phyloP scores from a whole-genome alignment of 2,888 invertebrate genomes.

The Rambutsinella grinnellia region DNA sequence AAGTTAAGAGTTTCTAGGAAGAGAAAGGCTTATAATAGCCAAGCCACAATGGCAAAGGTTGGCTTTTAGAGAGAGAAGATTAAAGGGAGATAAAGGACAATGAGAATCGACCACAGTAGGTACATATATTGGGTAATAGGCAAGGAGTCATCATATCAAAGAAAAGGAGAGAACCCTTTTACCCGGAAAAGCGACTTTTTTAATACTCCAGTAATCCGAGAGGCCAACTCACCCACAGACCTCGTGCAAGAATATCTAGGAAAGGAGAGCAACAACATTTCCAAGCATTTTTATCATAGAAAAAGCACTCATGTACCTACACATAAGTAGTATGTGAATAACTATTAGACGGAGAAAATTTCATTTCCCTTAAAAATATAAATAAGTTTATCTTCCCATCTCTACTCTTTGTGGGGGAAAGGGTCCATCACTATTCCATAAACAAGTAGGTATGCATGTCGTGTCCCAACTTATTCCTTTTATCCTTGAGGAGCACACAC shows the following conservation, averaged over 20 bases:
- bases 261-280: constrained; percentile 15
- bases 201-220: constrained; percentile 36
- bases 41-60: neutral
- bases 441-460: neutral
- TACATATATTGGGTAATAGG: neutral
- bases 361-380: neutral
- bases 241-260: neutral
- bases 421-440: neutral
- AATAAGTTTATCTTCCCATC: too few relatives aligned
- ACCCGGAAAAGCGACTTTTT: constrained; percentile 1
- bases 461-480: neutral
- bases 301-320: neutral
- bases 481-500: constrained; percentile 22
- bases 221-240: constrained; percentile 8
- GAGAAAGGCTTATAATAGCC: constrained; percentile 1
- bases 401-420: too few relatives aligned
- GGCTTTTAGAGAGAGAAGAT: neutral
- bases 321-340: too few relatives aligned
- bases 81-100: neutral
- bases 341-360: neutral
- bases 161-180: neutral
- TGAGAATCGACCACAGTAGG: neutral
- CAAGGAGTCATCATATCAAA: too few relatives aligned
- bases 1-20: neutral
- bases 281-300: too few relatives aligned